Evolutionary conservation across 1,140 invertebrate genomes (phyloP).

Genomic region (Eumaeus atala): DNA sequence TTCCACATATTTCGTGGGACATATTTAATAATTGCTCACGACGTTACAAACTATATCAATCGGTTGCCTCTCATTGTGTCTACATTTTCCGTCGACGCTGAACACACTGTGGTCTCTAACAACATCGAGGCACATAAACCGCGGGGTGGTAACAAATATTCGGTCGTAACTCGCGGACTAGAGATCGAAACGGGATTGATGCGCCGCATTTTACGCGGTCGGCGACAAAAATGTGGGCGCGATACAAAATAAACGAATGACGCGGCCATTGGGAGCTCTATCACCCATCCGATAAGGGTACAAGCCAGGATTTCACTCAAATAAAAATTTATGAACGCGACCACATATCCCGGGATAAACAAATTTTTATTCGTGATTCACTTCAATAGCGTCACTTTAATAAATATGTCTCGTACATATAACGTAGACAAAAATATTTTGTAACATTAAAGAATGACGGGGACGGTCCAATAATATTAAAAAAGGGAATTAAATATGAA

Average conservation of each 20-base stretch:
- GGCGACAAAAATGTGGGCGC: conserved; percentile 3
- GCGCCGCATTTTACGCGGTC: not conserved
- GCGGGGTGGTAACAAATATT: not conserved
- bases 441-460: too few relatives aligned
- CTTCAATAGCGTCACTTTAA: conserved; percentile 3
- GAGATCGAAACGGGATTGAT: not conserved
- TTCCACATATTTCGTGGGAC: too few relatives aligned
- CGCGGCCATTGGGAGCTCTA: conserved; percentile 1
- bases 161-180: conserved; percentile 4
- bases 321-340: too few relatives aligned
- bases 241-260: conserved; percentile 6
- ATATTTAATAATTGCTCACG: too few relatives aligned
- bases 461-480: too few relatives aligned
- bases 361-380: not conserved
- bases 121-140: too few relatives aligned
- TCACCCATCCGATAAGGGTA: not conserved
- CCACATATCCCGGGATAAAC: not conserved
- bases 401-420: not conserved
- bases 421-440: not conserved
- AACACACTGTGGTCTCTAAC: too few relatives aligned
- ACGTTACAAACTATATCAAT: too few relatives aligned
- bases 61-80: too few relatives aligned
- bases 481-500: too few relatives aligned
- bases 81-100: too few relatives aligned
- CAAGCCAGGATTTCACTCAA: too few relatives aligned